These are phyloP conservation scores for Actenoides hombroni DNA, from an alignment of 2,113 vertebrate species.

Conservation along the genomic window DNA sequence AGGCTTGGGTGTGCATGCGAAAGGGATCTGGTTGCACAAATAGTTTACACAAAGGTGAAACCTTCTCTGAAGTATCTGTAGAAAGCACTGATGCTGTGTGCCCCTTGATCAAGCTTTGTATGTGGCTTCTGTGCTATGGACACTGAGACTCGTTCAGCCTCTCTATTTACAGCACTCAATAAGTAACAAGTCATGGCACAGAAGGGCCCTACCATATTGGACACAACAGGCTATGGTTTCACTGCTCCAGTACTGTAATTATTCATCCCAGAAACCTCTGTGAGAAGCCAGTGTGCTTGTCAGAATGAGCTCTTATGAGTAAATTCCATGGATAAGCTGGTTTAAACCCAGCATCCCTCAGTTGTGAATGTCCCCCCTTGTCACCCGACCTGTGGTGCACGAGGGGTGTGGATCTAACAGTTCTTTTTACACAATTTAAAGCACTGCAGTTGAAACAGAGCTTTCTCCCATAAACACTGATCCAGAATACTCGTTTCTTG, in stretches of 20 bases:
- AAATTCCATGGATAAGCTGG: neutral
- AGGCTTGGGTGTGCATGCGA: neutral
- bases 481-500: neutral
- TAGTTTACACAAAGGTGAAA: neutral
- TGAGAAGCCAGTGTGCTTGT: neutral
- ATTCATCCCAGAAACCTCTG: neutral
- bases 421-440: neutral
- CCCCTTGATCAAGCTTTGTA: neutral
- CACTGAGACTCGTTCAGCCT: neutral
- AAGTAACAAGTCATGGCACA: neutral
- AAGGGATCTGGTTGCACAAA: neutral
- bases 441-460: neutral
- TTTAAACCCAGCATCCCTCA: neutral
- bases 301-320: neutral
- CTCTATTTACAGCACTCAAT: neutral
- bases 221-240: constrained; percentile 5
- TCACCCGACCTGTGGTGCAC: neutral
- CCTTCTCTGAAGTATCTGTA: neutral
- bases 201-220: neutral
- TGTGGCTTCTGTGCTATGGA: neutral
- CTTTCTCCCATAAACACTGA: neutral
- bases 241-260: neutral
- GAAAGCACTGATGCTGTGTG: neutral
- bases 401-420: neutral
- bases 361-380: neutral